phyloP scores from a whole-genome alignment of 2,888 invertebrate species.

The Aproaerema taeniolella region DNA sequence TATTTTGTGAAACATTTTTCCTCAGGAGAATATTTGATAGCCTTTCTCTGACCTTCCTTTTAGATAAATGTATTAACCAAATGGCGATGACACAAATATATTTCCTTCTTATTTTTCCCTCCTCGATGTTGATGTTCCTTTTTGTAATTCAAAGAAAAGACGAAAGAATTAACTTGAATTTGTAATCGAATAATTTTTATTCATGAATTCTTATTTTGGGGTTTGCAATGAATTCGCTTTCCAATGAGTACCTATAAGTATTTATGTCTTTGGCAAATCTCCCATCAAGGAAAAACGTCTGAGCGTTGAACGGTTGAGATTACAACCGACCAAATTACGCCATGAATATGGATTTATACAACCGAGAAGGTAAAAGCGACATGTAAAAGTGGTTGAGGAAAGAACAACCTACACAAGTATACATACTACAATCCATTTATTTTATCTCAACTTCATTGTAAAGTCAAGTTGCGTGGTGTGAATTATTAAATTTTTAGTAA shows the following conservation, averaged over 20 bases:
- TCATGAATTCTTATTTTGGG: slow-evolving; percentile 12
- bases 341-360: slow-evolving; percentile 9
- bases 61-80: slow-evolving; percentile 16
- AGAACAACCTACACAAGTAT: background rate
- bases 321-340: slow-evolving; percentile 2
- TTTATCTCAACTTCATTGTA: too few relatives aligned
- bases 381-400: background rate
- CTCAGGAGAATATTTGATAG: slow-evolving; percentile 11
- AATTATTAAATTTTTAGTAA: too few relatives aligned
- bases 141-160: slow-evolving; percentile 13
- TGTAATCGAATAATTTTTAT: slow-evolving; percentile 14
- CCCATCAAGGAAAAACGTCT: slow-evolving; percentile 7
- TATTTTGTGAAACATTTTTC: slow-evolving; percentile 12
- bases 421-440: too few relatives aligned
- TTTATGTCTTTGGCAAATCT: slow-evolving; percentile 9
- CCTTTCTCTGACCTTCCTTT: slow-evolving; percentile 13
- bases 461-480: too few relatives aligned
- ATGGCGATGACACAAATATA: slow-evolving; percentile 13
- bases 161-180: slow-evolving; percentile 13
- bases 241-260: slow-evolving; percentile 3
- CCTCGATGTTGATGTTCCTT: slow-evolving; percentile 10
- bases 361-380: background rate
- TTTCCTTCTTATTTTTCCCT: slow-evolving; percentile 12
- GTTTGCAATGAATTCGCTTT: slow-evolving; percentile 9
- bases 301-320: slow-evolving; percentile 8